Conservation (phyloP, 2,888 invertebrate species). For the Nemotelus pantherinus region DNA sequence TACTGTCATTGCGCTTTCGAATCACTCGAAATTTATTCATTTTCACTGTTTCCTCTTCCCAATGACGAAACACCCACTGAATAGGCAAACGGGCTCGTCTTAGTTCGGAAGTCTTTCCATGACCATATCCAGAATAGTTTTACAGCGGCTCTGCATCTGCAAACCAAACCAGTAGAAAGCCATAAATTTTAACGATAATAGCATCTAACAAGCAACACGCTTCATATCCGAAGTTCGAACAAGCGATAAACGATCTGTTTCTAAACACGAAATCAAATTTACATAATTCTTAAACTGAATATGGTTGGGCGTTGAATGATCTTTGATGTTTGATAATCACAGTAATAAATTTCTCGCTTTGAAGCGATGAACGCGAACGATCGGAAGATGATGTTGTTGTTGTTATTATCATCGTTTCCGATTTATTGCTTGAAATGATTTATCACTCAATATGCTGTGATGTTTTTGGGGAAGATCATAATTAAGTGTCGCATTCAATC, state of each 20-base stretch:
- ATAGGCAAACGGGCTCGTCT: not conserved
- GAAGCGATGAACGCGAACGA: not conserved
- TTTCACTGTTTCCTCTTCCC: not conserved
- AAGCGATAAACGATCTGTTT: slow-evolving; percentile 39
- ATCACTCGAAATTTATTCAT: not conserved
- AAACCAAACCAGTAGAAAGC: not conserved
- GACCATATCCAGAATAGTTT: not conserved
- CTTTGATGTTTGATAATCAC: slow-evolving; percentile 9
- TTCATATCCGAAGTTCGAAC: slow-evolving; percentile 11
- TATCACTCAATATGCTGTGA: too few relatives aligned
- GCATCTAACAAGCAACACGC: slow-evolving; percentile 28
- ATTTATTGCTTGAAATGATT: too few relatives aligned
- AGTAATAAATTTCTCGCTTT: slow-evolving; percentile 17
- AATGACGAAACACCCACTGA: not conserved
- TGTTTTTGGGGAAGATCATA: too few relatives aligned
- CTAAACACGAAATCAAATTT: slow-evolving; percentile 27
- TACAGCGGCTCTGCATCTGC: not conserved
- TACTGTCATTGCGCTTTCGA: slow-evolving; percentile 2
- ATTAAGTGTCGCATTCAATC: too few relatives aligned
- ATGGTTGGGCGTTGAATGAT: not conserved
- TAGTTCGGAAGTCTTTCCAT: slow-evolving; percentile 28
- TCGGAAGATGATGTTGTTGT: slow-evolving; percentile 3
- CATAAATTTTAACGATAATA: slow-evolving; percentile 28
- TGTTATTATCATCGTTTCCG: too few relatives aligned
- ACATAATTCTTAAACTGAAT: slow-evolving; percentile 27